phyloP scores from a whole-genome alignment of 2,888 invertebrate genomes.

The Trachelus troglodyta region DNA sequence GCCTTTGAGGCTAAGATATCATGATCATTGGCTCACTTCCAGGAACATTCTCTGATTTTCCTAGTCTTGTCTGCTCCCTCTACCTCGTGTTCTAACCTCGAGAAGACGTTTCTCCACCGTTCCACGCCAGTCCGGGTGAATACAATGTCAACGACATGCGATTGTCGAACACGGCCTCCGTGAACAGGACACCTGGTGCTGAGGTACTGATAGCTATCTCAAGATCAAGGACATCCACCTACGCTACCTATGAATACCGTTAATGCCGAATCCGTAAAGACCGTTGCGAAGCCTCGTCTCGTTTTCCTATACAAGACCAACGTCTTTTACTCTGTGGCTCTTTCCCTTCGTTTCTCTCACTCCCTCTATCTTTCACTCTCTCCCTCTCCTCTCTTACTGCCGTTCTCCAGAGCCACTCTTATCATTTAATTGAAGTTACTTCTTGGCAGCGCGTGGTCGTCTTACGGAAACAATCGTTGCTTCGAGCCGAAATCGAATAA shows the following conservation, averaged over 20 bases:
- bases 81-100: too few species aligned
- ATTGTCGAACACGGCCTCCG: too few species aligned
- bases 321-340: conserved; percentile 12
- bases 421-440: conserved; percentile 5
- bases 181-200: conserved; percentile 13
- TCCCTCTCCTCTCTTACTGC: background rate
- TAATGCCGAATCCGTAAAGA: conserved; percentile 28
- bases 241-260: conserved; percentile 33
- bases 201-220: conserved; percentile 37
- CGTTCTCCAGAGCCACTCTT: background rate
- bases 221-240: conserved; percentile 43
- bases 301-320: background rate
- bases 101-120: too few species aligned
- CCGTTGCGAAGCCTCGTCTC: background rate
- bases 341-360: conserved; percentile 13
- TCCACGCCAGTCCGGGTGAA: too few species aligned
- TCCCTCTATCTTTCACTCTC: conserved; percentile 6
- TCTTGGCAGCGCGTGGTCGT: background rate
- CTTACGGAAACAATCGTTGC: too few species aligned
- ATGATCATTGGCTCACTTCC: too few species aligned
- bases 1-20: background rate
- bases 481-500: too few species aligned
- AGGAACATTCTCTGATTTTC: too few species aligned
- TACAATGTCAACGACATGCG: too few species aligned
- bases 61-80: too few species aligned